phyloP scores from a whole-genome alignment of 2,888 invertebrate species.

The Scrobipalpa atriplicella region DNA sequence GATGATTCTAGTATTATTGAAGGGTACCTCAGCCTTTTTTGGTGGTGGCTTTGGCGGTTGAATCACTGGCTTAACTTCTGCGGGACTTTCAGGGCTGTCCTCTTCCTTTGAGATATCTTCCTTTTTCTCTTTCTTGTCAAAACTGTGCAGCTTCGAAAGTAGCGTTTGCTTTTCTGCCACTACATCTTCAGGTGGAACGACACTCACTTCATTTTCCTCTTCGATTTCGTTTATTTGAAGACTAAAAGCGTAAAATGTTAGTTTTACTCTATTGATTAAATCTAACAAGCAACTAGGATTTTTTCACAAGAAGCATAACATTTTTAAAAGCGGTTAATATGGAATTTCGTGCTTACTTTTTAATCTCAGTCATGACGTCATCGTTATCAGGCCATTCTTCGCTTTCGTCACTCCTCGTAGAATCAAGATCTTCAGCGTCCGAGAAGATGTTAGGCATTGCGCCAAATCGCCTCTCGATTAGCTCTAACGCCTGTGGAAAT shows the following conservation, averaged over 20 bases:
- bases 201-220: conserved; percentile 51
- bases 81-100: background rate
- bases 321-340: no score
- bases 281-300: no score
- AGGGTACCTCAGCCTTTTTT: conserved; percentile 64
- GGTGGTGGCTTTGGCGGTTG: conserved; percentile 53
- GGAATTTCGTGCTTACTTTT: conserved; percentile 68
- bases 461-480: conserved; percentile 91
- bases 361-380: conserved; percentile 84
- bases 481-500: conserved; percentile 87
- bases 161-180: conserved; percentile 72
- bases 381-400: conserved; percentile 74
- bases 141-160: conserved; percentile 66
- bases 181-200: conserved; percentile 67
- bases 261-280: no score
- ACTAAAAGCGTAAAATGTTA: conserved; percentile 40
- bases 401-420: conserved; percentile 61
- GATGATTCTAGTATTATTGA: background rate
- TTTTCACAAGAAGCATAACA: no score
- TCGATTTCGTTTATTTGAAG: conserved; percentile 65
- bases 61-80: conserved; percentile 36
- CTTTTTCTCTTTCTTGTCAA: conserved; percentile 59
- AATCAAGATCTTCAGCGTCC: conserved; percentile 64
- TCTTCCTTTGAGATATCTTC: conserved; percentile 39
- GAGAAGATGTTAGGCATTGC: conserved; percentile 85